Evolutionary conservation across 2,113 vertebrate genomes (phyloP).

Genomic region (Chrysochloris asiatica): DNA sequence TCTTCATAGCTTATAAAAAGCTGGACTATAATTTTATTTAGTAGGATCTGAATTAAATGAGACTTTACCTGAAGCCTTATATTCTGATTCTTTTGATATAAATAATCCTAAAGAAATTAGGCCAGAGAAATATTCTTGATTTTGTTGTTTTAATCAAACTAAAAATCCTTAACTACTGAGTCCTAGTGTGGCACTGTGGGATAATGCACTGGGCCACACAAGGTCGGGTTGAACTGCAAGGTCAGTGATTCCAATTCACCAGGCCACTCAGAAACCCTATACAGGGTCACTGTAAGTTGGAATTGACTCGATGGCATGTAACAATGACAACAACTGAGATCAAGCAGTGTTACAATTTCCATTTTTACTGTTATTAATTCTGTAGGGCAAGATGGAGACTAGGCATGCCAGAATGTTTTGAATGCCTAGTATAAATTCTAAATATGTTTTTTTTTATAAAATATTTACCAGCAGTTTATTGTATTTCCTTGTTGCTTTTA

Average conservation of each 20-base stretch:
- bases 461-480: slow-evolving; percentile 21
- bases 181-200: too few relatives aligned
- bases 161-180: too few relatives aligned
- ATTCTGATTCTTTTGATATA: background rate
- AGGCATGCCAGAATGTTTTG: slow-evolving; percentile 29
- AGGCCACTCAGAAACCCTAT: too few relatives aligned
- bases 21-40: slow-evolving; percentile 1
- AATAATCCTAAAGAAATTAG: background rate
- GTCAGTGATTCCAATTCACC: too few relatives aligned
- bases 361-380: slow-evolving; percentile 33
- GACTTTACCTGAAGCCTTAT: slow-evolving; percentile 7
- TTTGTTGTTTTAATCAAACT: background rate
- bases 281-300: too few relatives aligned
- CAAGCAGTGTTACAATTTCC: background rate
- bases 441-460: slow-evolving; percentile 45
- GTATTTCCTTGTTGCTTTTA: background rate
- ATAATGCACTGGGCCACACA: too few relatives aligned
- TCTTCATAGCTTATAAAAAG: too few relatives aligned
- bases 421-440: slow-evolving; percentile 15
- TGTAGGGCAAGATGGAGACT: background rate
- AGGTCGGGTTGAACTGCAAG: too few relatives aligned
- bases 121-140: slow-evolving; percentile 31
- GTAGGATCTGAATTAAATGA: slow-evolving; percentile 36
- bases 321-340: too few relatives aligned
- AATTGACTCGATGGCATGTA: too few relatives aligned